Evolutionary conservation across 2,113 vertebrate genomes (phyloP), one percentile per base, ranked within the genome.

Genomic region (Oreochromis spilurus): DNA sequence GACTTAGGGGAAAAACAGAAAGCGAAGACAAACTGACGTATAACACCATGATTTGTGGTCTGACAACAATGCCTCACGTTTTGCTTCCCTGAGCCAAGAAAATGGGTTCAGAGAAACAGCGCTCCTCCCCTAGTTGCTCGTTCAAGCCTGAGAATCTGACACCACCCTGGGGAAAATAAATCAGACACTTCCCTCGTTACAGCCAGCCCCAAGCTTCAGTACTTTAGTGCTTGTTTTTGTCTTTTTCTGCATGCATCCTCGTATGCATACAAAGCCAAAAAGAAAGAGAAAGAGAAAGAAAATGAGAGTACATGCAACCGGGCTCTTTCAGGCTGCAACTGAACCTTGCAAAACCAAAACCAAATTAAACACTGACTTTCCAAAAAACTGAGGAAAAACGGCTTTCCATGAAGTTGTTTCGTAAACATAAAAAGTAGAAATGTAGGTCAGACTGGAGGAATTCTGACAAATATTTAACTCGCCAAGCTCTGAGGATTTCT

Each of bases 71-170:
- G 10, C 45, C 84, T 89, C 88, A 91, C 65, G 81, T 95, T 93
- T 94, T 88, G 4, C 62, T 65, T 62, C 48, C 6, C 12, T 5
- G 58, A 84, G 84, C 87, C 86, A 91, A 88, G 77, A 84, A 83
- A 91, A 67, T 9, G 31, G 16, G 26, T 79, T 84, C 24, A 24
- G 17, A 83, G 17, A 75, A 29, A 80, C 57, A 83, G 21, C 19
- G 53, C 79, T 53, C 55, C 81, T 24, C 24, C 75, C 31, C 57
- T 40, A 55, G 24, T 81, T 43, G 9, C 81, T 72, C 10, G 4
- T 79, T 38, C 36, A 82, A 83, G 52, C 45, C 50, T 82, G 79
- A 87, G 89, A 95, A 95, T 93, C 78, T 72, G 93, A 95, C 93
- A 91, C 93, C 85, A 53, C 88, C 81, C 82, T 57, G 60, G 88